These are phyloP conservation scores for Eupithecia inturbata DNA, from an alignment of 2,888 invertebrate genomes.

Conservation along the genomic window DNA sequence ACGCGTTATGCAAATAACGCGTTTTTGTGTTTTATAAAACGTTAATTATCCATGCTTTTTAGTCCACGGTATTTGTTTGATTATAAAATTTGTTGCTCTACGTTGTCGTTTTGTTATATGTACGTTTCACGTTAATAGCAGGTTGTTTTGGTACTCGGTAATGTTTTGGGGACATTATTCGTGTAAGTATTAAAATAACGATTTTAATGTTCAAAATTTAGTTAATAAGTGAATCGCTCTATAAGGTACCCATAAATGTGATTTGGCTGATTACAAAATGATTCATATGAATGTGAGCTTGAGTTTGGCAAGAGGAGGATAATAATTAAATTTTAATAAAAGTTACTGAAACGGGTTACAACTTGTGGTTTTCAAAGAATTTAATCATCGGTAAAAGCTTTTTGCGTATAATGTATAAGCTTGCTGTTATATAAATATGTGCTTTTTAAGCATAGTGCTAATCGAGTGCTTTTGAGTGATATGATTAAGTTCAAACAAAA, in stretches of 20 bases:
- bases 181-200: neutral
- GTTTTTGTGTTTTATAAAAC: constrained; percentile 31
- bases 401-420: neutral
- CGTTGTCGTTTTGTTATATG: constrained; percentile 13
- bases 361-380: neutral
- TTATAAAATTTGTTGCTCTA: constrained; percentile 9
- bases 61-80: constrained; percentile 12
- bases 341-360: neutral
- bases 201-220: neutral
- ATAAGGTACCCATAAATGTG: neutral
- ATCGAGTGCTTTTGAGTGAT: neutral
- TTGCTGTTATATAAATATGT: neutral
- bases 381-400: constrained; percentile 1
- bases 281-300: constrained; percentile 1
- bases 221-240: constrained; percentile 4
- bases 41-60: constrained; percentile 10
- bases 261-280: neutral
- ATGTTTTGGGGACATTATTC: neutral
- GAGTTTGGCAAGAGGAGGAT: neutral
- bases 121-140: constrained; percentile 16
- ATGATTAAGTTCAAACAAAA: neutral
- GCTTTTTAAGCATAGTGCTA: neutral
- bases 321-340: neutral
- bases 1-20: constrained; percentile 38
- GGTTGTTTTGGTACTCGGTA: constrained; percentile 3